These are phyloP conservation scores for Meriones unguiculatus DNA, from an alignment of 2,113 vertebrate species.

Conservation along the genomic window DNA sequence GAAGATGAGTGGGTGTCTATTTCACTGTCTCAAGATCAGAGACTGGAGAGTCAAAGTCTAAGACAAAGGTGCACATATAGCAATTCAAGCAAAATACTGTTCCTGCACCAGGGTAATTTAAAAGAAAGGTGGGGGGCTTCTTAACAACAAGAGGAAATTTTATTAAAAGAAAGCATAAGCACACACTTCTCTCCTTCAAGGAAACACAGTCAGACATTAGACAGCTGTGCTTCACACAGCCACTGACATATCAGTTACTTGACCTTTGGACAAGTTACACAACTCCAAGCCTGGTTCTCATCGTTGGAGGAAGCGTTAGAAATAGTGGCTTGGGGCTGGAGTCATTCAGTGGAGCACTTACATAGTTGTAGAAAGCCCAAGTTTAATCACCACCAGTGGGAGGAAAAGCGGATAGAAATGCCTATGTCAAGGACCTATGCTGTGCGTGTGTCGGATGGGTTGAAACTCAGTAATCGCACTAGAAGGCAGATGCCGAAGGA, in stretches of 20 bases:
- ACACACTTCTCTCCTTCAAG: not conserved
- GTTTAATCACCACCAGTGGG: not conserved
- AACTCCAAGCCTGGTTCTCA: not conserved
- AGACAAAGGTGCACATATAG: slow-evolving; percentile 10
- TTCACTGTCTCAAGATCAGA: slow-evolving; percentile 27
- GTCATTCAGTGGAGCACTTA: not conserved
- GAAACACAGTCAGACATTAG: not conserved
- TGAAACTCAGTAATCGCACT: not conserved
- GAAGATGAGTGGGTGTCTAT: not conserved
- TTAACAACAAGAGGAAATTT: not conserved
- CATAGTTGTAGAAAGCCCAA: not conserved
- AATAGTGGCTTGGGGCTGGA: not conserved
- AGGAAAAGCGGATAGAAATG: not conserved
- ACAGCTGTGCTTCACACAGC: not conserved
- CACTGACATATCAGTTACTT: not conserved
- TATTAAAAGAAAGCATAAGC: not conserved
- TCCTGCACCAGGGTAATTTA: slow-evolving; percentile 3
- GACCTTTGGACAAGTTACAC: not conserved
- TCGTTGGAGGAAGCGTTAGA: not conserved
- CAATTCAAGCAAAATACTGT: not conserved
- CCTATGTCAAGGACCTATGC: not conserved
- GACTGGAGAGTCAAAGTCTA: not conserved
- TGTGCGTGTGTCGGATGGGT: not conserved
- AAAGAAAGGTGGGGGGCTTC: not conserved
- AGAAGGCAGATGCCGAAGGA: not conserved